Percentiles rank a stretch among this genome's conserved stretches.
Evolutionary conservation across 2,888 invertebrate species (phyloP).

Genomic region (Piscicola geometra): DNA sequence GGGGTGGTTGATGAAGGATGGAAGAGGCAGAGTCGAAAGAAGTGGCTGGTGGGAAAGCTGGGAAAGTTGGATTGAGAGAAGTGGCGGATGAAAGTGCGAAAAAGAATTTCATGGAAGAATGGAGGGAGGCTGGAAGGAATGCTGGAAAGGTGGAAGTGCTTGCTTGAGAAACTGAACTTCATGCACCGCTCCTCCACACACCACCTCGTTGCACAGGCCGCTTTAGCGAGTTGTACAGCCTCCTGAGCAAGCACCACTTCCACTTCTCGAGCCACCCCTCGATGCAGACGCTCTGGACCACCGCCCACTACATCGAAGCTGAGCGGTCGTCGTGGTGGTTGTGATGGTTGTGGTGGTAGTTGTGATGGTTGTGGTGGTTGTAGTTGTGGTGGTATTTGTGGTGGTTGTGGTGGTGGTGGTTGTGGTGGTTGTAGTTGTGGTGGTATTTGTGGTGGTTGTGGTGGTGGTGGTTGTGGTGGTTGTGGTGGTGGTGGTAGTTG

Average conservation of each 20-base stretch:
- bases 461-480: too few species aligned
- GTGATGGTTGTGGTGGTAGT: conserved; percentile 11
- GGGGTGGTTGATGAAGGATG: background rate
- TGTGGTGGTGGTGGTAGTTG: too few species aligned
- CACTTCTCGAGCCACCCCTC: conserved; percentile 25
- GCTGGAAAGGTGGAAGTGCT: too few species aligned
- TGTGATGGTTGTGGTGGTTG: conserved; percentile 6
- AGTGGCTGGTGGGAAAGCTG: background rate
- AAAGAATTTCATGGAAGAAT: too few species aligned
- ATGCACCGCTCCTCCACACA: background rate
- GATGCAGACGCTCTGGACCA: conserved; percentile 30
- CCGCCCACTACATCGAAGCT: conserved; percentile 32
- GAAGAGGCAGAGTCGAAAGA: too few species aligned
- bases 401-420: too few species aligned
- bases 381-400: background rate
- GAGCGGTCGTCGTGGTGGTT: conserved; percentile 9
- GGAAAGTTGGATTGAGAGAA: too few species aligned
- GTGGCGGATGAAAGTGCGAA: too few species aligned
- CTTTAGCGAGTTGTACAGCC: conserved; percentile 23
- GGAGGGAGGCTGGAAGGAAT: too few species aligned
- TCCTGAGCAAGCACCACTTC: conserved; percentile 25
- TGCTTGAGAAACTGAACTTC: too few species aligned
- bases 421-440: too few species aligned
- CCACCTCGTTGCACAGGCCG: background rate
- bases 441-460: too few species aligned